Base-by-base conservation (phyloP, 1,140 invertebrate genomes). In the Bombus affinis region DNA sequence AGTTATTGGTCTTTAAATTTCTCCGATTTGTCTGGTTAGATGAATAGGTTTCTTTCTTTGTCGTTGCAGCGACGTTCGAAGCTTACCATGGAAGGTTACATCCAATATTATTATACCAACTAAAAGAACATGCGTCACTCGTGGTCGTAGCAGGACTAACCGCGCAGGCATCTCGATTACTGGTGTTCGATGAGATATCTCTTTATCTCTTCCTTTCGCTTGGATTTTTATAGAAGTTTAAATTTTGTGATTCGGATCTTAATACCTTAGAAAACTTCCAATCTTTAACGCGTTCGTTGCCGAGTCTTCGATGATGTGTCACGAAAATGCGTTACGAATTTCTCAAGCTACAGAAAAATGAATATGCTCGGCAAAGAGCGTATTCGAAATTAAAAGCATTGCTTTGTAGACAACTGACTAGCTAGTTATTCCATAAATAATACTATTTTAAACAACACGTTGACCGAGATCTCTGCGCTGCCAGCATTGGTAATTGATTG, bases 81-180 rank as follows among this genome's bases (percentile, higher is more conserved):
- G 44, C 71, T 12, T 32, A 44, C n/a, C 35, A 71, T 18, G 32
- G 35, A 81, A 88, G 72, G 79, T 90, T 90, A 85, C 88, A 90
- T 90, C 81, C 89, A 92, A 65, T 74, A 83, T 85, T 79, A 84
- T 83, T 89, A 47, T 79, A 92, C 87, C 73, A 91, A 86, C 89
- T 90, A 89, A 88, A 93, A 92, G 78, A 88, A 90, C 93, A 94
- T 94, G 93, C 93, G 86, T 93, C 92, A 94, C 93, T 93, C 92
- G 85, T 90, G 83, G 83, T 90, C 79, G 81, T 87, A 73, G 81
- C 89, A 90, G 74, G 35, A 68, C 66, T 75, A 79, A 83, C 79
- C 44, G 80, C 83, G 85, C 89, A 81, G 82, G 82, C 32, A 35
- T 81, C 74, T 85, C 35, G 22, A 28, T 9, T 39, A 42, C 65